These are phyloP conservation scores for Sarcophaga caerulescens DNA, from an alignment of 2,888 invertebrate species.

Conservation along the genomic window DNA sequence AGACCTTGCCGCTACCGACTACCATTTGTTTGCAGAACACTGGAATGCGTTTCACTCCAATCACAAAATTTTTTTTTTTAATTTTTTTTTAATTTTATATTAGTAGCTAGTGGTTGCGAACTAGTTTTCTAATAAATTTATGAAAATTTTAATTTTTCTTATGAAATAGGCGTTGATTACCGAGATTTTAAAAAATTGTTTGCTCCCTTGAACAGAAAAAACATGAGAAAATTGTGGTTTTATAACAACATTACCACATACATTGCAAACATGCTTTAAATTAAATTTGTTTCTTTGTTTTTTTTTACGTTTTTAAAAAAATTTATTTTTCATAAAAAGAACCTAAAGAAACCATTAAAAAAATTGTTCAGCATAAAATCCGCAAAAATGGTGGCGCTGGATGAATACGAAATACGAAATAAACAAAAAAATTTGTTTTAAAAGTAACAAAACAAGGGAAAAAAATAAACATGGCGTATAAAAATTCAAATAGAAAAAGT, in stretches of 20 bases:
- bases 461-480: conserved; percentile 41
- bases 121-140: no score
- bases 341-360: not conserved
- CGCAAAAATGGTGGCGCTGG: conserved; percentile 3
- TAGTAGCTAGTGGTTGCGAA: no score
- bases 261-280: conserved; percentile 47
- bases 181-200: no score
- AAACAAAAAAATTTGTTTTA: not conserved
- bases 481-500: conserved; percentile 15
- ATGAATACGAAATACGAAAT: no score
- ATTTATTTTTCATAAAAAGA: conserved; percentile 6
- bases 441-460: not conserved
- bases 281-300: conserved; percentile 21
- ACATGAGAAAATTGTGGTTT: conserved; percentile 25
- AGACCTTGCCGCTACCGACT: no score
- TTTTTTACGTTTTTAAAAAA: conserved; percentile 4
- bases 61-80: no score
- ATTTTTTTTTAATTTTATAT: no score
- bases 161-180: no score
- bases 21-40: no score
- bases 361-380: not conserved
- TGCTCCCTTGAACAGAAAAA: no score
- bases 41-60: no score
- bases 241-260: conserved; percentile 42
- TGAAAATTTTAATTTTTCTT: no score